phyloP scores from a whole-genome alignment of 2,113 vertebrate genomes.

The Cisticola juncidis region DNA sequence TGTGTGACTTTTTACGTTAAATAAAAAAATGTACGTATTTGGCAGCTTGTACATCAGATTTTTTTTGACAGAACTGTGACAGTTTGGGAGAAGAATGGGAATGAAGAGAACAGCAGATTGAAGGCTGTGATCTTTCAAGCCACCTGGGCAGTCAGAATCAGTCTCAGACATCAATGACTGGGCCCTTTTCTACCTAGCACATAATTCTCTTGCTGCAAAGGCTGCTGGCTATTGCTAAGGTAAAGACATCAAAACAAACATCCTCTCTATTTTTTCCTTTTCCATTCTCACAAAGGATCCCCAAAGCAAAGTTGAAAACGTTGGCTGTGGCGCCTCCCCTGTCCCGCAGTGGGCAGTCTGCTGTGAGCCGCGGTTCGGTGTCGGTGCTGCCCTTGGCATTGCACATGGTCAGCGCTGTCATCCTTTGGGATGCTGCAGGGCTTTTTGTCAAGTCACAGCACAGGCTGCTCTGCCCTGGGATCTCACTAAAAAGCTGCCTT shows the following conservation, averaged over 20 bases:
- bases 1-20: neutral
- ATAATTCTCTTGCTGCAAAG: neutral
- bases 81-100: neutral
- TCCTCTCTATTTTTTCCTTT: no score
- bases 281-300: neutral
- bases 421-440: neutral
- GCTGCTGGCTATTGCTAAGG: neutral
- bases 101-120: neutral
- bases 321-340: neutral
- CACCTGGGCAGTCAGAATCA: neutral
- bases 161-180: neutral
- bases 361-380: neutral
- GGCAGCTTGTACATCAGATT: neutral
- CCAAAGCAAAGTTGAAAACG: neutral
- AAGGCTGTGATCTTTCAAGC: neutral
- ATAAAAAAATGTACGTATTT: neutral
- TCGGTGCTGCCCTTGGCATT: neutral
- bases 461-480: neutral
- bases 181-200: no score
- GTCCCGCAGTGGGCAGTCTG: neutral
- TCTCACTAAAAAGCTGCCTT: neutral
- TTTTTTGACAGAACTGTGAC: neutral
- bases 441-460: neutral
- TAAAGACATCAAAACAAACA: neutral
- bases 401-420: neutral